Base-by-base conservation (phyloP, 2,888 invertebrate species). In the Eupithecia insigniata region DNA sequence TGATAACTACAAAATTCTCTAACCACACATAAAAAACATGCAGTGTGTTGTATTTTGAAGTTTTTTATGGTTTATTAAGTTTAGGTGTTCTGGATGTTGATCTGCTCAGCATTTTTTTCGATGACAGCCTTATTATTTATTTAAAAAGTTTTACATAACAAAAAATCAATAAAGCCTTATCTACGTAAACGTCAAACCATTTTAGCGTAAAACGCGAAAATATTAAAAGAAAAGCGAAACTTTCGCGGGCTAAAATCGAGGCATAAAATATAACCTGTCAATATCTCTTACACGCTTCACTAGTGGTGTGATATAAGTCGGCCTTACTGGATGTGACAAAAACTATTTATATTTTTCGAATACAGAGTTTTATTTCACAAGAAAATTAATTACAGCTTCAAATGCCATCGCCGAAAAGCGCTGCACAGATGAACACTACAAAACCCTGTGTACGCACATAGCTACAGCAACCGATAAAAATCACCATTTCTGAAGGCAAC, bases 221-320 rank as follows among this genome's bases (percentile, higher is more conserved):
- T 85, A 85, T 86, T 87, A 85, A 87, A 87, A 87, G 84, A 84
- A 84, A 85, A 79, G 68, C 76, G 77, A 82, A 82, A 82, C 80
- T 78, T 80, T 71, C 79, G 74, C 72, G 73, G 78, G 83, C 36
- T 22, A 36, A 80, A 83, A 85, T 80, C 78, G 78, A 76, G 76
- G 84, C 85, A 87, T 88, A 89, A 89, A 88, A 89, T 89, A 90
- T 89, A 86, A 87, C 82, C 81, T 87, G 90, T 90, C 90, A 84
- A 87, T 88, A 85, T 83, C 79, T 75, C 83, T 90, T 90, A 85
- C 81, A 76, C 84, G 87, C 89, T 84, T 87, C 90, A 87, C 89
- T 90, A 88, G 85, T 69, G 61, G 26, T 32, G 39, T 10, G 70
- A 75, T 22, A 1, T 51, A 58, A 26, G 18, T 60, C 18, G 32